A percentile compares a stretch with the other conserved stretches of the same genome.
Evolutionary conservation across 2,113 vertebrate species (phyloP).

Genomic region (Chiloscyllium plagiosum): DNA sequence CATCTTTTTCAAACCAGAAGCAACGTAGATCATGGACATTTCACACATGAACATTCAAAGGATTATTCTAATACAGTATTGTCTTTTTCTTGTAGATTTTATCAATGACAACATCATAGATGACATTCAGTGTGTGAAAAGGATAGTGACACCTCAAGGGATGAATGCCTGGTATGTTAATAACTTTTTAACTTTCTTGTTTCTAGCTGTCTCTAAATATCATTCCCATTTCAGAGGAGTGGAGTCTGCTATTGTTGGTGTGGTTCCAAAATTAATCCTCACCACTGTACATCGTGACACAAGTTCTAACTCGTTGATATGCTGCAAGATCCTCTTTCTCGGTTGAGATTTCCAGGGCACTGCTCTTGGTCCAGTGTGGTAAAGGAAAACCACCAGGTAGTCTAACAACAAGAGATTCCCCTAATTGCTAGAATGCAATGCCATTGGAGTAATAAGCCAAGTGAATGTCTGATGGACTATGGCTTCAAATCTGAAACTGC

Average conservation of each 20-base stretch:
- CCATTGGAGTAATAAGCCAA: too few relatives aligned
- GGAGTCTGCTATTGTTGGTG: neutral
- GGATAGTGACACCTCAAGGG: neutral
- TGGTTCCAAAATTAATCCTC: neutral
- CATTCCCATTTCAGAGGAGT: neutral
- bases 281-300: too few relatives aligned
- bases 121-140: conserved; percentile 4
- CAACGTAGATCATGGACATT: neutral
- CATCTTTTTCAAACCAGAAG: neutral
- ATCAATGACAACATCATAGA: neutral
- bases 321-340: too few relatives aligned
- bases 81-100: neutral
- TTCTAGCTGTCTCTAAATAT: neutral
- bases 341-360: too few relatives aligned
- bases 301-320: too few relatives aligned
- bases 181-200: neutral
- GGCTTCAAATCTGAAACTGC: too few relatives aligned
- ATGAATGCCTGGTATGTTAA: conserved; percentile 18
- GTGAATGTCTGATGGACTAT: too few relatives aligned
- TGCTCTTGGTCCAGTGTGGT: too few relatives aligned
- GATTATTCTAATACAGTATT: neutral
- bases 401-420: too few relatives aligned
- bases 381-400: too few relatives aligned
- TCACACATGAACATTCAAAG: neutral
- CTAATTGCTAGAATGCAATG: too few relatives aligned